Conservation (phyloP, 2,888 invertebrate species). For the Synanthedon formicaeformis region DNA sequence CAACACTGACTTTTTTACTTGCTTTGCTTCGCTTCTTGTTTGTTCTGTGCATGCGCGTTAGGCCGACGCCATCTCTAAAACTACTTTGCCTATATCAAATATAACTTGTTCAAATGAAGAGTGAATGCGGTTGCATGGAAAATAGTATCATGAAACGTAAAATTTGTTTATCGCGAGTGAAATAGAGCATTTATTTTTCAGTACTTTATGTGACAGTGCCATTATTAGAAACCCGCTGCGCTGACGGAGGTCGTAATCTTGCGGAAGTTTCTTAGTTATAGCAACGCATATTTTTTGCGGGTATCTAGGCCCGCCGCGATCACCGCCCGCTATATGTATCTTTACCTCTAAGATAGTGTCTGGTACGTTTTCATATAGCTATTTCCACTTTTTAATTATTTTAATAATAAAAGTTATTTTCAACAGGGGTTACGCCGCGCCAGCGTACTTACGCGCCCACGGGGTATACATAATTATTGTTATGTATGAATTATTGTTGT, state of each 20-base stretch:
- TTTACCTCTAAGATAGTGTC: slow-evolving; percentile 36
- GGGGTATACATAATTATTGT: slow-evolving; percentile 33
- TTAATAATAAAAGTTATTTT: slow-evolving; percentile 30
- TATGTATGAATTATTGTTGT: slow-evolving; percentile 62
- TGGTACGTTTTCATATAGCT: slow-evolving; percentile 33
- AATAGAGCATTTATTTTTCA: slow-evolving; percentile 31
- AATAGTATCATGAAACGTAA: slow-evolving; percentile 35
- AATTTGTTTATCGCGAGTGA: slow-evolving; percentile 39
- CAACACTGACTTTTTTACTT: too few relatives aligned
- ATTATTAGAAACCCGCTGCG: slow-evolving; percentile 28
- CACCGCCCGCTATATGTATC: slow-evolving; percentile 39
- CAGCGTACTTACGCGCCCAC: slow-evolving; percentile 56
- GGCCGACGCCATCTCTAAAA: slow-evolving; percentile 70
- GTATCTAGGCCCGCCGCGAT: slow-evolving; percentile 36
- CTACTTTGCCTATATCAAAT: slow-evolving; percentile 50
- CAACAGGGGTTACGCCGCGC: slow-evolving; percentile 26
- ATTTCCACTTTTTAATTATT: slow-evolving; percentile 22
- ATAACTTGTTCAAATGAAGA: slow-evolving; percentile 44
- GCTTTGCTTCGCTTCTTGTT: too few relatives aligned
- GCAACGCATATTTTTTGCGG: slow-evolving; percentile 68
- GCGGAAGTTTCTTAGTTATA: slow-evolving; percentile 62
- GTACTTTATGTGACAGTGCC: slow-evolving; percentile 29
- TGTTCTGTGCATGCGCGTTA: slow-evolving; percentile 66
- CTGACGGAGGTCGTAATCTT: slow-evolving; percentile 45
- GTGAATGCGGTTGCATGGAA: slow-evolving; percentile 33